Evolutionary conservation across 2,797 vertebrate species (phyloP).

Genomic region (Aulostomus chinensis): DNA sequence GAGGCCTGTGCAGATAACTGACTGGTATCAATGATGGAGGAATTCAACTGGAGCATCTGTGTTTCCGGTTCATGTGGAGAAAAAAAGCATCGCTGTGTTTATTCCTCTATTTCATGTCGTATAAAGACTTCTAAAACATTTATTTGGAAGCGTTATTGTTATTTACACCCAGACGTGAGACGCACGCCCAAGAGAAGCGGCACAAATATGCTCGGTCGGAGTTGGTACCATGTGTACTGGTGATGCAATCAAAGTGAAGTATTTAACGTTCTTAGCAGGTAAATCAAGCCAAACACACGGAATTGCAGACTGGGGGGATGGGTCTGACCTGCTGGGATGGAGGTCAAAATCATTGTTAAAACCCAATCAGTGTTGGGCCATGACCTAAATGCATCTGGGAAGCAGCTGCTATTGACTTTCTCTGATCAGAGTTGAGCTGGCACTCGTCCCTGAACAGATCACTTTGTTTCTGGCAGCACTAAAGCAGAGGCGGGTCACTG

Average conservation of each 20-base stretch:
- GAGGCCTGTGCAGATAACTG: conserved; percentile 30
- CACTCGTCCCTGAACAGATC: conserved; percentile 30
- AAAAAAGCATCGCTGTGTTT: too few species aligned
- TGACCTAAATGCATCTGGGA: conserved; percentile 46
- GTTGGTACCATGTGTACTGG: not conserved
- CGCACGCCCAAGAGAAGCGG: not conserved
- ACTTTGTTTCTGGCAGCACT: conserved; percentile 32
- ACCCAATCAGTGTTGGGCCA: not conserved
- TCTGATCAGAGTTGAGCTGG: conserved; percentile 34
- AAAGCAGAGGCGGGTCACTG: conserved; percentile 45
- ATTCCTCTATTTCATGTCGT: too few species aligned
- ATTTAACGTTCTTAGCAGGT: too few species aligned
- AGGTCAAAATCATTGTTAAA: conserved; percentile 9
- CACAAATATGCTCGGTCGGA: not conserved
- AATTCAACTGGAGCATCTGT: not conserved
- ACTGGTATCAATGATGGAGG: conserved; percentile 14
- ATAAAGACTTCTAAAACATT: too few species aligned
- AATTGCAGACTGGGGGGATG: too few species aligned
- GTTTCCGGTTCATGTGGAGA: conserved; percentile 3
- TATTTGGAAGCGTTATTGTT: too few species aligned
- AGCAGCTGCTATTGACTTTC: conserved; percentile 49
- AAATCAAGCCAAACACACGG: too few species aligned
- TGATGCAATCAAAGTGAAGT: not conserved
- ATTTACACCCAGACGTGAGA: too few species aligned
- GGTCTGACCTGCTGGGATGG: not conserved